A percentile compares a stretch with the other conserved stretches of the same genome.
These are phyloP conservation scores for Oscheius sp. DNA, from an alignment of 2,888 invertebrate genomes.

Conservation along the genomic window DNA sequence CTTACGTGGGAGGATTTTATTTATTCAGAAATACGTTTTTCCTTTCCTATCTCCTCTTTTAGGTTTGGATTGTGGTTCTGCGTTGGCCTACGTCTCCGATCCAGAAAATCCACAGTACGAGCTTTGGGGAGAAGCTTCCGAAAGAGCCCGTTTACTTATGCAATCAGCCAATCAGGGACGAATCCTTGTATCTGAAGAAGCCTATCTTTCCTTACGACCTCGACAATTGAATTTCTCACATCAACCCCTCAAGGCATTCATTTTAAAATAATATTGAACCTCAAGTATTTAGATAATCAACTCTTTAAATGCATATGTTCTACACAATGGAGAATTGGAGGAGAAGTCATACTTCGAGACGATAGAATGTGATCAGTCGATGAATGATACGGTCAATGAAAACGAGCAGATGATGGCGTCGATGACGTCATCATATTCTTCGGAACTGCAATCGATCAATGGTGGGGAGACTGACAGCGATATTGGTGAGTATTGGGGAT, in stretches of 20 bases:
- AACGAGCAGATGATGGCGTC: constrained; percentile 56
- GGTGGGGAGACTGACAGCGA: constrained; percentile 67
- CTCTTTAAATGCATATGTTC: constrained; percentile 43
- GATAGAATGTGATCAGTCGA: constrained; percentile 12
- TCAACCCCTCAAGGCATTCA: constrained; percentile 38
- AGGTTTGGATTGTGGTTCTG: constrained; percentile 66
- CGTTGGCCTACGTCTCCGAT: constrained; percentile 62
- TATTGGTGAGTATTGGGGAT: constrained; percentile 30
- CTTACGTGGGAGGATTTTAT: too few relatives aligned
- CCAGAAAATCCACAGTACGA: constrained; percentile 64
- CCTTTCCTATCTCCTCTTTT: too few relatives aligned
- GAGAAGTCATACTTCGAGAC: constrained; percentile 21
- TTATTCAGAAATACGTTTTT: too few relatives aligned
- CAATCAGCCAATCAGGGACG: constrained; percentile 47
- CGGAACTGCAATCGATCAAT: constrained; percentile 65
- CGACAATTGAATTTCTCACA: constrained; percentile 59
- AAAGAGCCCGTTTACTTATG: constrained; percentile 51
- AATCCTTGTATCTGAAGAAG: constrained; percentile 55
- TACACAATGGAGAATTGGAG: constrained; percentile 30
- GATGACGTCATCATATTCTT: constrained; percentile 67
- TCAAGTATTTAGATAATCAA: constrained; percentile 9
- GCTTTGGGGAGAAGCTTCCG: constrained; percentile 53
- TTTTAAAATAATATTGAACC: background rate
- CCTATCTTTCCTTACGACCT: constrained; percentile 66
- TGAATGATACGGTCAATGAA: background rate